These are phyloP conservation scores for Epirrhoe tristata DNA, from an alignment of 2,888 invertebrate genomes.

Conservation along the genomic window DNA sequence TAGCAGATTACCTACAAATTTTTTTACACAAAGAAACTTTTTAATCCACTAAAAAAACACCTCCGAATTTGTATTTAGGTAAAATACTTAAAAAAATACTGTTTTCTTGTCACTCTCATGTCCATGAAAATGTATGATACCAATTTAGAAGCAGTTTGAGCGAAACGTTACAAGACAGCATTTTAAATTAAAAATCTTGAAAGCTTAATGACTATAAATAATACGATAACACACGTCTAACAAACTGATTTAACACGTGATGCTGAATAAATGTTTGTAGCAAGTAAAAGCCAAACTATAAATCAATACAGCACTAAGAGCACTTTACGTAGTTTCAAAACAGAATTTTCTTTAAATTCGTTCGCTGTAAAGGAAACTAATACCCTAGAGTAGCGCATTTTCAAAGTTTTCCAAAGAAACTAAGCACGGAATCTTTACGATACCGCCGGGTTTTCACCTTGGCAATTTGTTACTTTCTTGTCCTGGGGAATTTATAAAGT, in stretches of 20 bases:
- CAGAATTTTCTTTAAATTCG: slow-evolving; percentile 37
- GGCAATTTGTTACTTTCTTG: slow-evolving; percentile 52
- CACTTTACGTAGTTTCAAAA: slow-evolving; percentile 33
- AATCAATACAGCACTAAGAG: slow-evolving; percentile 24
- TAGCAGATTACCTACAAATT: too few species aligned
- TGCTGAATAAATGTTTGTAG: not conserved
- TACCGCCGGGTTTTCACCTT: slow-evolving; percentile 68
- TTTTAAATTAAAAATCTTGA: too few species aligned
- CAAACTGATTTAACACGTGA: not conserved
- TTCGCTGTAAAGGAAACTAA: slow-evolving; percentile 42
- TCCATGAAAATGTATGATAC: too few species aligned
- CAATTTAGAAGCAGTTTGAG: too few species aligned
- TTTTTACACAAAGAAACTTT: too few species aligned
- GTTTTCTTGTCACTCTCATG: too few species aligned
- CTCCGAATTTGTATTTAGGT: too few species aligned
- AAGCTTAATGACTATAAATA: not conserved
- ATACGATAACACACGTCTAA: not conserved
- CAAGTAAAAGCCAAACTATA: slow-evolving; percentile 8
- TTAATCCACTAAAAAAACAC: too few species aligned
- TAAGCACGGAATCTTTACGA: slow-evolving; percentile 65
- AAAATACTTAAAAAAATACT: too few species aligned
- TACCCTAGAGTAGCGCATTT: slow-evolving; percentile 58
- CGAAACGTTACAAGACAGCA: too few species aligned
- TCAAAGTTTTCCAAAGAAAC: slow-evolving; percentile 60
- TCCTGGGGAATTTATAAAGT: slow-evolving; percentile 52